Evolutionary conservation across 1,140 invertebrate species (phyloP).

Genomic region (Tetraneura akinire): DNA sequence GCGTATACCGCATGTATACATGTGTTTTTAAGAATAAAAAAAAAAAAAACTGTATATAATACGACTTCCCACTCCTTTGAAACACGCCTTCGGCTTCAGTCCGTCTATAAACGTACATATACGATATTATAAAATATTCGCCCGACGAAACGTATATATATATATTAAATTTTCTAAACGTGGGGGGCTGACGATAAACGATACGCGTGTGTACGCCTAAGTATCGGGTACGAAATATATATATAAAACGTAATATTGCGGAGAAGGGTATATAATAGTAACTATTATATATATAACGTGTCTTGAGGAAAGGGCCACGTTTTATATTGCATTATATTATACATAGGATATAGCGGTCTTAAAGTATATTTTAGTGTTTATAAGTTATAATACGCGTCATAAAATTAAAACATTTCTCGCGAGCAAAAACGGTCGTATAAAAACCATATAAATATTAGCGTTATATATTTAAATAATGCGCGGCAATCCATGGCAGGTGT

Average conservation of each 20-base stretch:
- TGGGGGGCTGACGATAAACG: slow-evolving; percentile 23
- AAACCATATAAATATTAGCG: no score
- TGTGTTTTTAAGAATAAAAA: slow-evolving; percentile 11
- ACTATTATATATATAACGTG: background rate
- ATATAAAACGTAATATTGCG: background rate
- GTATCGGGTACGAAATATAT: no score
- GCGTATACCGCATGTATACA: background rate
- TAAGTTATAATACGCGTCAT: background rate
- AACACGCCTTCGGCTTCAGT: slow-evolving; percentile 10
- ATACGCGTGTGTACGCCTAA: no score
- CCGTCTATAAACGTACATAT: no score
- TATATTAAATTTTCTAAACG: slow-evolving; percentile 34
- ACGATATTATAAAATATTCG: slow-evolving; percentile 35
- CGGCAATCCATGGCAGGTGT: no score
- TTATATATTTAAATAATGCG: no score
- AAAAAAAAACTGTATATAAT: background rate
- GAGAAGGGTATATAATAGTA: slow-evolving; percentile 10
- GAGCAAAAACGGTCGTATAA: background rate
- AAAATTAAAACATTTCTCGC: slow-evolving; percentile 25
- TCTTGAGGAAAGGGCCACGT: no score
- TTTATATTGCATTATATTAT: background rate
- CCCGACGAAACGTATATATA: slow-evolving; percentile 17
- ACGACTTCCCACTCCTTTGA: slow-evolving; percentile 8
- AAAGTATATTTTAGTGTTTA: background rate
- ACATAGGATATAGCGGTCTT: background rate